phyloP scores from a whole-genome alignment of 2,888 invertebrate genomes.

The Alcis repandata region DNA sequence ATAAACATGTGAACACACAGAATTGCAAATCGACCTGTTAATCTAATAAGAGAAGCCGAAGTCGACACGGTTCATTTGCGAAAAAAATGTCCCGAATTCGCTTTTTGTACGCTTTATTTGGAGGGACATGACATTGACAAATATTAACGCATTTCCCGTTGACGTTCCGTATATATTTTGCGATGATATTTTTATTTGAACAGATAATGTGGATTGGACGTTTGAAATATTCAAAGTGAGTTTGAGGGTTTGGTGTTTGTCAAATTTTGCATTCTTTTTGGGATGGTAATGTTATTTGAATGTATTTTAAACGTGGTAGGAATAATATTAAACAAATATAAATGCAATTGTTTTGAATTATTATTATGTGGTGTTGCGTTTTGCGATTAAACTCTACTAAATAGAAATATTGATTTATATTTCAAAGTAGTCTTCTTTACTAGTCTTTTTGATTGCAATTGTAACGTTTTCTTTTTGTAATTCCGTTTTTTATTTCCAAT shows the following conservation, averaged over 20 bases:
- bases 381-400: too few species aligned
- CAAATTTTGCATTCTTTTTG: conserved; percentile 50
- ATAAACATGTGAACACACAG: conserved; percentile 84
- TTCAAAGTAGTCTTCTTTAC: too few species aligned
- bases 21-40: conserved; percentile 86
- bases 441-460: too few species aligned
- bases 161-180: conserved; percentile 61
- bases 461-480: too few species aligned
- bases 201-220: conserved; percentile 78
- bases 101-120: conserved; percentile 66
- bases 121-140: conserved; percentile 83
- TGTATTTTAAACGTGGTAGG: neutral
- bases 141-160: conserved; percentile 82
- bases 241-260: conserved; percentile 43
- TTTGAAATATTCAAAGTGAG: conserved; percentile 58
- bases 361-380: too few species aligned
- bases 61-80: conserved; percentile 83
- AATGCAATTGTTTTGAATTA: too few species aligned
- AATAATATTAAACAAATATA: conserved; percentile 11
- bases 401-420: too few species aligned
- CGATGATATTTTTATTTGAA: conserved; percentile 68
- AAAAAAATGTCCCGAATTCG: conserved; percentile 79
- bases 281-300: conserved; percentile 10
- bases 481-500: too few species aligned
- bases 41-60: conserved; percentile 79